phyloP scores from a whole-genome alignment of 1,140 invertebrate species.

The Cydia amplana region DNA sequence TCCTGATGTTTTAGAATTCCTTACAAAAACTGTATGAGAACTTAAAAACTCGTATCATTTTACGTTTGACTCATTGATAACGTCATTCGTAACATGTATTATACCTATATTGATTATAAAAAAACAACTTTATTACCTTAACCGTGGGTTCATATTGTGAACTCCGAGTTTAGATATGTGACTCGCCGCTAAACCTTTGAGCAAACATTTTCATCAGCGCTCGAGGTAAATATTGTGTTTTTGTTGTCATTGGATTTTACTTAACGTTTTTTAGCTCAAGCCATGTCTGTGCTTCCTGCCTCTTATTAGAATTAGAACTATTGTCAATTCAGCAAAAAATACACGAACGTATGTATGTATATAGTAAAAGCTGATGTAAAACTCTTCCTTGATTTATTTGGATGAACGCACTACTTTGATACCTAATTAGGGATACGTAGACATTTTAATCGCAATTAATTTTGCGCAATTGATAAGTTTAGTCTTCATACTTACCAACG shows the following conservation, averaged over 20 bases:
- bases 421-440: too few species aligned
- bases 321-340: too few species aligned
- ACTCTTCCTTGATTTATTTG: too few species aligned
- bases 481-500: too few species aligned
- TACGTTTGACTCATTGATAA: conserved; percentile 15
- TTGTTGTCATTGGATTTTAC: conserved; percentile 9
- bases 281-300: neutral
- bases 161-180: neutral
- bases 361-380: too few species aligned
- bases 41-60: neutral
- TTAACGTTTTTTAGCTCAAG: neutral
- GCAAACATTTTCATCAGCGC: conserved; percentile 14
- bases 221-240: conserved; percentile 21
- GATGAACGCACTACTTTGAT: too few species aligned
- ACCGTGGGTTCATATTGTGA: neutral
- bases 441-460: too few species aligned
- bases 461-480: too few species aligned
- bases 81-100: neutral
- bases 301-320: neutral
- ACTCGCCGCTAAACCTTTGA: neutral
- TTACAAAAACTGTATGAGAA: neutral
- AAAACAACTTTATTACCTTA: neutral
- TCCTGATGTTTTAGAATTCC: neutral
- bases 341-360: too few species aligned
- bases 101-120: conserved; percentile 13